A percentile compares a stretch with the other conserved stretches of the same genome.
phyloP scores from a whole-genome alignment of 2,113 vertebrate genomes.

The Actinemys pallida region DNA sequence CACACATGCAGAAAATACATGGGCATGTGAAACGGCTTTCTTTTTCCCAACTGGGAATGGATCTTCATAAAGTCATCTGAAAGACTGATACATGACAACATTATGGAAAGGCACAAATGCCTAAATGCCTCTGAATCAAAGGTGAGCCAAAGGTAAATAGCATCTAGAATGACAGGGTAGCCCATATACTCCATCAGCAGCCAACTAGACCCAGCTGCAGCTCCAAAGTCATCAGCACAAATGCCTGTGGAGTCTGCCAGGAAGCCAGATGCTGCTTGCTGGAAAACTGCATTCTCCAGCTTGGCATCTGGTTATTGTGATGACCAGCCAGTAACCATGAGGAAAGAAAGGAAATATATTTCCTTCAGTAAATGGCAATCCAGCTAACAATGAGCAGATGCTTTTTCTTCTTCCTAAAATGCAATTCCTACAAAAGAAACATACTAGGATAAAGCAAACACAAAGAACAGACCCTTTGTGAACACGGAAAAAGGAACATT shows the following conservation, averaged over 20 bases:
- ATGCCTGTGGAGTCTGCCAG: constrained; percentile 29
- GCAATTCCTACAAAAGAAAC: not conserved
- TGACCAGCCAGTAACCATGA: constrained; percentile 55
- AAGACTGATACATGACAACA: constrained; percentile 35
- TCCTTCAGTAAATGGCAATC: constrained; percentile 38
- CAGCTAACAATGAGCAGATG: constrained; percentile 19
- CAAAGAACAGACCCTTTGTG: not conserved
- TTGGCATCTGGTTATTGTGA: constrained; percentile 46
- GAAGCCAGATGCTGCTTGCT: constrained; percentile 61
- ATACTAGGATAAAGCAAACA: not conserved
- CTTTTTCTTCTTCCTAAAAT: not conserved
- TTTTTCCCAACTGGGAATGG: not conserved
- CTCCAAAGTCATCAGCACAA: constrained; percentile 45
- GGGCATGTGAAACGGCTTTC: not conserved
- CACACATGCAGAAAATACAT: rapidly evolving
- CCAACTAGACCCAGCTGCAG: constrained; percentile 56
- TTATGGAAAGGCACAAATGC: constrained; percentile 32
- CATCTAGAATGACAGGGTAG: constrained; percentile 49
- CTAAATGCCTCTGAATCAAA: constrained; percentile 63
- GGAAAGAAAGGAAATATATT: constrained; percentile 37
- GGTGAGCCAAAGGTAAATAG: constrained; percentile 70
- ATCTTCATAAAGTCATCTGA: constrained; percentile 36
- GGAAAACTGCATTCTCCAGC: constrained; percentile 54
- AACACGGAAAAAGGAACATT: not conserved
- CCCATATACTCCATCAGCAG: constrained; percentile 19